Base-by-base conservation (phyloP, 2,888 invertebrate genomes). In the Camptogramma bilineatum region DNA sequence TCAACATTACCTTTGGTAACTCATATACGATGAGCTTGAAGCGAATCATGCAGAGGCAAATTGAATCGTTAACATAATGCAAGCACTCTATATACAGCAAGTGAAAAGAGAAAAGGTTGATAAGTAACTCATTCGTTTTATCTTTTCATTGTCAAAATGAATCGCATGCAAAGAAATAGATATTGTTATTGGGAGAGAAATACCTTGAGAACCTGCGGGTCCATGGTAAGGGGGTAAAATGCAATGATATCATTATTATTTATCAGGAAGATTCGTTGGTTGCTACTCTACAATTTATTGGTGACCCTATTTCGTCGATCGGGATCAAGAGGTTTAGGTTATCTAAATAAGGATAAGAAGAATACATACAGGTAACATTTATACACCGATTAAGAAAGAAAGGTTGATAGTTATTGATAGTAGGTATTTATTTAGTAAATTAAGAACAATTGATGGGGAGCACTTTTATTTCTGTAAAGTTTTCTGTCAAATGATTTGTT, bases 121-220 rank as follows among this genome's bases (percentile, higher is more conserved):
- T 57, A 8, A 42, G 51, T 50, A n/a, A n/a, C n/a, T 52, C 55
- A 46, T 62, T 62, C 69, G 70, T 80, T 78, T 70, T 57, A 53
- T 76, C 77, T 80, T 78, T 80, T 77, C 81, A 82, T 79, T 72
- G 63, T 72, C 64, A 69, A 73, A 74, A 69, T 86, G 82, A 85
- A 82, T 74, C 70, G 74, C 93, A 93, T 93, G 92, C 93, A 88
- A 79, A 88, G 87, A 89, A 64, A 81, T 80, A 90, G 87, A 87
- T 62, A 86, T 87, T 90, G 84, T 90, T 90, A 91, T 87, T 86
- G 90, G 91, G 91, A 91, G 78, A 88, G 82, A 89, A 91, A 88
- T 93, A 94, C 94, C 94, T 94, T 94, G 90, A 94, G 94, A 93
- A 94, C 94, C 94, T 94, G 93, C 90, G 80, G 92, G 90, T 93